Evolutionary conservation across 2,797 vertebrate genomes (phyloP).

Genomic region (Peromyscus eremicus): DNA sequence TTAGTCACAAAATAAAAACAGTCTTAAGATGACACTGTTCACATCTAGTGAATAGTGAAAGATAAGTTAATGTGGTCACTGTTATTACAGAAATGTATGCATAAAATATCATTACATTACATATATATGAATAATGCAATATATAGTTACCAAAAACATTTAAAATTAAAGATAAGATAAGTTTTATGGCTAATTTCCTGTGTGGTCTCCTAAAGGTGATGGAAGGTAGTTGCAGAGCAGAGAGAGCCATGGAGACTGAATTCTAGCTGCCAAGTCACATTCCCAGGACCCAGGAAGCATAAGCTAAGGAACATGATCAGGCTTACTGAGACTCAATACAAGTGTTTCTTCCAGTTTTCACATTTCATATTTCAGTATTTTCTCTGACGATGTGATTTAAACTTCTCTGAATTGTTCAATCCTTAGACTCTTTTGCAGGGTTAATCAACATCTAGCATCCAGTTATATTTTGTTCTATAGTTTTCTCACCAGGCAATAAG

Average conservation of each 20-base stretch:
- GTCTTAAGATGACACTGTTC: neutral
- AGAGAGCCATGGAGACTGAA: constrained; percentile 1
- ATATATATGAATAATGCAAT: neutral
- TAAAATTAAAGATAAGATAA: neutral
- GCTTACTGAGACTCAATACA: no score
- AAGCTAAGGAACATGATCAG: neutral
- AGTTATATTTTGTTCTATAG: neutral
- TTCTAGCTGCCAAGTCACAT: neutral
- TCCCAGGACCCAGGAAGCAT: neutral
- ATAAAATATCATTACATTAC: neutral
- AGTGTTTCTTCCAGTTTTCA: neutral
- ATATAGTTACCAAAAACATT: neutral
- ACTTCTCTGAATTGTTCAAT: neutral
- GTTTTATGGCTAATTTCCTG: neutral
- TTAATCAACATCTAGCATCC: neutral
- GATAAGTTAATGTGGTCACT: neutral
- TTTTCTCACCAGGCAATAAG: neutral
- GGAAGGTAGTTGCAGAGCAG: neutral
- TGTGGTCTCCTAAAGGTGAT: neutral
- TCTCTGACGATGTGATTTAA: neutral
- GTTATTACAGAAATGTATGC: no score
- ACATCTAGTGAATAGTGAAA: neutral
- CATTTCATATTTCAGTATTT: neutral
- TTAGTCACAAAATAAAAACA: neutral
- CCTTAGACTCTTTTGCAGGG: neutral